These are phyloP conservation scores for Festucalex cinctus DNA, from an alignment of 2,113 vertebrate species.

Conservation along the genomic window DNA sequence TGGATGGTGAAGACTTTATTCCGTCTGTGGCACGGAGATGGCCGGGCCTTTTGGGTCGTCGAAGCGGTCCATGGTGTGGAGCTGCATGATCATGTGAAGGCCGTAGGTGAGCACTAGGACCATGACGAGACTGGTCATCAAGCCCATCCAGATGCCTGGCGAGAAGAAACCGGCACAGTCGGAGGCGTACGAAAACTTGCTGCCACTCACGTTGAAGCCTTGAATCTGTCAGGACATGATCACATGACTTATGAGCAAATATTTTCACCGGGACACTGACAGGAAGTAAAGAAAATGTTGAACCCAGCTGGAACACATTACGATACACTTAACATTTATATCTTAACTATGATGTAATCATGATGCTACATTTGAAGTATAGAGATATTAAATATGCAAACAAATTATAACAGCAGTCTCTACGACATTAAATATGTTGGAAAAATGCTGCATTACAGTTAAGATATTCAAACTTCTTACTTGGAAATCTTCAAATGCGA, in stretches of 20 bases:
- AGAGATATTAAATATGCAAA: not conserved
- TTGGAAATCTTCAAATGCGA: slow-evolving; percentile 82
- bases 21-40: slow-evolving; percentile 72
- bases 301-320: too few relatives aligned
- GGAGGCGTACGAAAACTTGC: slow-evolving; percentile 82
- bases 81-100: slow-evolving; percentile 90
- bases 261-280: not conserved
- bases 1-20: slow-evolving; percentile 21
- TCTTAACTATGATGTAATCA: not conserved
- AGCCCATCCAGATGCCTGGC: slow-evolving; percentile 85
- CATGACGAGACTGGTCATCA: slow-evolving; percentile 85
- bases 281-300: not conserved
- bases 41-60: slow-evolving; percentile 79
- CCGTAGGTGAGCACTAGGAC: slow-evolving; percentile 87
- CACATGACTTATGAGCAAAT: not conserved
- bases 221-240: slow-evolving; percentile 79
- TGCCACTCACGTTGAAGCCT: slow-evolving; percentile 79
- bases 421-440: not conserved
- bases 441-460: not conserved
- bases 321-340: not conserved
- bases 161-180: slow-evolving; percentile 86
- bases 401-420: not conserved
- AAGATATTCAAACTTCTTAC: slow-evolving; percentile 47
- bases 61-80: slow-evolving; percentile 85
- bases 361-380: not conserved